These are phyloP conservation scores for Melipona bicolor DNA, from an alignment of 2,888 invertebrate genomes.

Conservation along the genomic window DNA sequence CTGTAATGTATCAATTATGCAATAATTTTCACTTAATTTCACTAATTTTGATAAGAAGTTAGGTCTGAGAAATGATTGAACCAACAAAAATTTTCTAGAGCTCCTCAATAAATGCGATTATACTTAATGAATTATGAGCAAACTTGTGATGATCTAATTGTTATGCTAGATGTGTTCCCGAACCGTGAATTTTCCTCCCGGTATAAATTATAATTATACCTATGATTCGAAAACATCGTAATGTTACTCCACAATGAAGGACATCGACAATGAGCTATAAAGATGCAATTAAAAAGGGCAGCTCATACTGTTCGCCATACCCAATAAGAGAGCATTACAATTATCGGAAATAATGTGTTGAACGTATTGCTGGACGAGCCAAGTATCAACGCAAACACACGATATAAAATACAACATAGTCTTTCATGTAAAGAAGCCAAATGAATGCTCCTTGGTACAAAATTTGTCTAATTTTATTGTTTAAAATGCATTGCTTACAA, in stretches of 20 bases:
- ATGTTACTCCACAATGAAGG: slow-evolving; percentile 56
- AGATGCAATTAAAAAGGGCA: slow-evolving; percentile 61
- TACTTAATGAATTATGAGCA: slow-evolving; percentile 70
- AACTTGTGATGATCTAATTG: slow-evolving; percentile 63
- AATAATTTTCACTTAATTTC: slow-evolving; percentile 18
- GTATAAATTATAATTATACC: slow-evolving; percentile 54
- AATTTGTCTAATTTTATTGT: slow-evolving; percentile 34
- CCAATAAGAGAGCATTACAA: slow-evolving; percentile 69
- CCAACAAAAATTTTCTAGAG: slow-evolving; percentile 47
- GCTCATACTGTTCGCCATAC: slow-evolving; percentile 67
- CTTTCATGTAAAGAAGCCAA: slow-evolving; percentile 56
- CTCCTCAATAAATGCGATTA: slow-evolving; percentile 70
- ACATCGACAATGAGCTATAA: slow-evolving; percentile 62
- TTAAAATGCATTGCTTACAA: slow-evolving; percentile 29
- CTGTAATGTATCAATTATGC: background rate
- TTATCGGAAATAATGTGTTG: slow-evolving; percentile 59
- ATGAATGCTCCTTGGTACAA: slow-evolving; percentile 53
- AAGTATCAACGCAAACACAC: slow-evolving; percentile 56
- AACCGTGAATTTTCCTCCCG: slow-evolving; percentile 54
- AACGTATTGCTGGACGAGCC: slow-evolving; percentile 42
- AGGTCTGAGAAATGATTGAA: slow-evolving; percentile 19
- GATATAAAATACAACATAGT: slow-evolving; percentile 62
- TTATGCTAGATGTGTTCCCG: slow-evolving; percentile 63
- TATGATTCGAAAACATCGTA: slow-evolving; percentile 59
- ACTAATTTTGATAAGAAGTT: slow-evolving; percentile 14